Evolutionary conservation across 2,113 vertebrate genomes (phyloP), one percentile per base, ranked within the genome.

Genomic region (Tenebrosternarchus preto): DNA sequence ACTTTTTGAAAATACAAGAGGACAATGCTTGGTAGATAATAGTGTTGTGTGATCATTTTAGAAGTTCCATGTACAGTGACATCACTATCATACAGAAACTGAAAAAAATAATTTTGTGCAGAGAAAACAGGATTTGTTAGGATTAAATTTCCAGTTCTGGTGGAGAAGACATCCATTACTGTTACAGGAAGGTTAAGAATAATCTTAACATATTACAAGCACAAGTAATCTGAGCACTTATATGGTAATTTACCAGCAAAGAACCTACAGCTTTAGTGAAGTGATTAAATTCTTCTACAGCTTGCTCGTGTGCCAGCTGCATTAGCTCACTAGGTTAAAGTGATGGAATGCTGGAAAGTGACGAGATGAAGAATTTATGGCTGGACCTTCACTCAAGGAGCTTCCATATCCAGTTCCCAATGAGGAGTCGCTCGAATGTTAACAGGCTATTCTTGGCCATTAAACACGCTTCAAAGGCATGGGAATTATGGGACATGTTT

Each of bases 401-500:
- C 31, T 31, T 31, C 12, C 8, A 12, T 50, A 80, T 72, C 46
- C 24, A 56, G 25, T 61, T 33, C 8, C 20, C 60, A 27, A 50
- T 50, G 43, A 50, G 12, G 27, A 57, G n/a, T 29, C 39, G 9
- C 29, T 17, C 25, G 73, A 63, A 56, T 57, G 24, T 70, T 61
- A 61, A n/a, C 16, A 20, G 55, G 46, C 31, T 27, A 22, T 56
- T 50, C 29, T 66, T 16, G 31, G 6, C 17, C 55, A 63, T 76
- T 66, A 76, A 77, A 70, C 22, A 72, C 24, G 50, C 29, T 76
- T 33, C 39, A 50, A 43, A 76, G 43, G 6, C 59, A 31, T 22
- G 33, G 25, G 39, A 80, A 66, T 56, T 7, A 67, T 43, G 67
- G 46, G 15, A 29, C 25, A 67, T 72, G 60, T 55, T 80, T 57